phyloP scores from a whole-genome alignment of 30 jellyfish, hydroid and myxozoan species.

The Turritopsis dohrnii region DNA sequence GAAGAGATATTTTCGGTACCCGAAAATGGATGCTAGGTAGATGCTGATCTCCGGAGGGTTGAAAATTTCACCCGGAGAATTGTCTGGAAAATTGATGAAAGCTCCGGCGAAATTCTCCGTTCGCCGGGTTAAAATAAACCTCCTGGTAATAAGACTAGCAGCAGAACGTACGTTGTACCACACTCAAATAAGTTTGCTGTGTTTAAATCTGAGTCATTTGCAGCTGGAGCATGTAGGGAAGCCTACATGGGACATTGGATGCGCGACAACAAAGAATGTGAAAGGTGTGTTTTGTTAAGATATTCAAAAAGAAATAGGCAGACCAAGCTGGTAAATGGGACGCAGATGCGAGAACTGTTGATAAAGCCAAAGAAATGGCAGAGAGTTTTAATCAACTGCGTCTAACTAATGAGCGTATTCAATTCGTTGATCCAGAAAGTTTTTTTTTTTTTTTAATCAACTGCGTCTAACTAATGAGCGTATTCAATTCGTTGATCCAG shows the following conservation, averaged over 20 bases:
- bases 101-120: too few relatives aligned
- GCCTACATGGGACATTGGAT: background rate
- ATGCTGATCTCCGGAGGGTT: too few relatives aligned
- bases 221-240: background rate
- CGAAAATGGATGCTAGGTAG: too few relatives aligned
- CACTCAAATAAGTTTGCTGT: background rate
- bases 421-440: background rate
- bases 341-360: background rate
- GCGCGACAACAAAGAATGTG: background rate
- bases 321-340: background rate
- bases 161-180: background rate
- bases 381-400: background rate
- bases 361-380: conserved; percentile 3
- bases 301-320: background rate
- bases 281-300: background rate
- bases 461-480: background rate
- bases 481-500: background rate
- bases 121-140: too few relatives aligned
- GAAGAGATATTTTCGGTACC: too few relatives aligned
- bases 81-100: too few relatives aligned
- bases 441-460: background rate
- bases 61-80: too few relatives aligned
- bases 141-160: background rate
- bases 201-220: background rate
- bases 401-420: background rate